Evolutionary conservation across 2,797 vertebrate genomes (phyloP), one percentile per base, ranked within the genome.

Genomic region (Amblyopsis hoosieri): DNA sequence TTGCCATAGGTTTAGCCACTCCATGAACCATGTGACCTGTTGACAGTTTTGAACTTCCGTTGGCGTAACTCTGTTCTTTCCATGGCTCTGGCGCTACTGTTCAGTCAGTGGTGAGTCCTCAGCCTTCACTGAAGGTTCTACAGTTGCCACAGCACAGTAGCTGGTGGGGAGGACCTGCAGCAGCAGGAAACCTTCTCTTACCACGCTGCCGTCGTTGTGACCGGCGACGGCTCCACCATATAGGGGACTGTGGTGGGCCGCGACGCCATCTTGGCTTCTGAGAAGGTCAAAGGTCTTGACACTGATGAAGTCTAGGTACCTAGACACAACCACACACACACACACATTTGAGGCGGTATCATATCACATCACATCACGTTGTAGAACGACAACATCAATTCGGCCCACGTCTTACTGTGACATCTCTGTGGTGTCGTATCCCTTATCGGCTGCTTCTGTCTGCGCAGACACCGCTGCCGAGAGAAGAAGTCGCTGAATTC

Each of bases 191-290:
- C 1, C 10, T 23, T 10, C 14, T 49, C 52, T 85, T 78, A 93
- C 91, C 52, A 83, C 84, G 61, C 85, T 92, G 31, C 87, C 86
- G 33, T 83, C 80, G 66, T 87, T 81, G 46, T 81, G 82, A 13
- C 76, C 33, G 48, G 85, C 76, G 0, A 72, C 60, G 49, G 75
- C 64, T 3, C 87, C 87, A 42, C 60, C 65, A 78, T 86, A 90
- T 17, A 94, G 81, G 6, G 91, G 87, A 57, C 91, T 94, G 62
- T 94, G 92, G 68, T 93, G 91, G 52, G 82, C 86, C 12, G 91
- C 91, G 62, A 90, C 85, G 45, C 61, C 55, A 37, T 90, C 85
- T 87, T 87, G 87, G 14, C 65, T 52, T 66, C 79, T 85, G 19
- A 84, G 81, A 42, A 93, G 82, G 64, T 93, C 86, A 55, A 89